A percentile compares a stretch with the other conserved stretches of the same genome.
Conservation (phyloP, 2,797 vertebrate genomes). For the Pipistrellus nathusii region DNA sequence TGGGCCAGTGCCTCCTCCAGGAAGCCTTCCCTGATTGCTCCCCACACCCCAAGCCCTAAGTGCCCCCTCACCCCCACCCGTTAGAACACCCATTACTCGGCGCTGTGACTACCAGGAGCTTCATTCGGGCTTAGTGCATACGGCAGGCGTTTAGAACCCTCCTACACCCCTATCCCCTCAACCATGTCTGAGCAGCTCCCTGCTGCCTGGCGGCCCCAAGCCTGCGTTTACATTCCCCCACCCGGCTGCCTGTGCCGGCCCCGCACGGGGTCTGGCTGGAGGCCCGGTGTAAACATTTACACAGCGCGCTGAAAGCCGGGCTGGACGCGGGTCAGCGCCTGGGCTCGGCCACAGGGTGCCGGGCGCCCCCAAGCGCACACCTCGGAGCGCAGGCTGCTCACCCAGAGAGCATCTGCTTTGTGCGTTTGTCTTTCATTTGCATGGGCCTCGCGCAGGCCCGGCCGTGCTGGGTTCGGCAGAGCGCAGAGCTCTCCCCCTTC, state of each 20-base stretch:
- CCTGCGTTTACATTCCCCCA: constrained; percentile 66
- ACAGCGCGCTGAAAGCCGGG: background rate
- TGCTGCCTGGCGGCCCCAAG: background rate
- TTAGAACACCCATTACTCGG: background rate
- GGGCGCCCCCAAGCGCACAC: background rate
- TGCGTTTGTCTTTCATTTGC: background rate
- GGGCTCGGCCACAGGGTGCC: background rate
- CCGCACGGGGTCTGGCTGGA: constrained; percentile 53
- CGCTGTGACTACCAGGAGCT: background rate
- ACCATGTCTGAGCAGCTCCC: background rate
- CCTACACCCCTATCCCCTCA: background rate
- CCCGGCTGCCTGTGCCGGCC: constrained; percentile 11
- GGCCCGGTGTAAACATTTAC: constrained; percentile 71
- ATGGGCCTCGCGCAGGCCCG: background rate
- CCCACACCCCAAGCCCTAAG: too few relatives aligned
- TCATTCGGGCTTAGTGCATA: background rate
- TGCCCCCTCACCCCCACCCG: too few relatives aligned
- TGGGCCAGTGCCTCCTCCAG: background rate
- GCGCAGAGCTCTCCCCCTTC: too few relatives aligned
- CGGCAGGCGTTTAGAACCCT: background rate
- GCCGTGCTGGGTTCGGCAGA: background rate
- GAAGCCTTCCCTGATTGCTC: background rate
- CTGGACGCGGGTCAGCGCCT: background rate
- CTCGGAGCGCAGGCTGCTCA: background rate
- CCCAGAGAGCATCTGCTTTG: background rate